Percentiles rank a stretch among this genome's conserved stretches.
phyloP scores from a whole-genome alignment of 2,113 vertebrate genomes.

The Pangasianodon gigas region DNA sequence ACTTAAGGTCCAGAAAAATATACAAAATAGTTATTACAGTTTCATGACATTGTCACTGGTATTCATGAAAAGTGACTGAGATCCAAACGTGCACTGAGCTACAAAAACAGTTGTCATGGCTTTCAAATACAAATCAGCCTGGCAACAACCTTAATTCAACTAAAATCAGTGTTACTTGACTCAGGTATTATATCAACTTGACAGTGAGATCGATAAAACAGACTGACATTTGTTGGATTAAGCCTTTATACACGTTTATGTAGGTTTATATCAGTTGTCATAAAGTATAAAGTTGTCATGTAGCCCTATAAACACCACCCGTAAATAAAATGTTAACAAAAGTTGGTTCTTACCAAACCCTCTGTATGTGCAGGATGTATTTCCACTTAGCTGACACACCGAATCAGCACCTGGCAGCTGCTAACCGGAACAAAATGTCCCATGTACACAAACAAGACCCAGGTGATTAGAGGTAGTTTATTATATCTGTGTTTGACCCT shows the following conservation, averaged over 20 bases:
- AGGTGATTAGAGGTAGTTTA: conserved; percentile 24
- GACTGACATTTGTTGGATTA: background rate
- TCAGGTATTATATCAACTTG: conserved; percentile 6
- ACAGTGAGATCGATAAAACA: conserved; percentile 3
- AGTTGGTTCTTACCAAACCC: background rate
- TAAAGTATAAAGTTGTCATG: background rate
- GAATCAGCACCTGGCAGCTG: conserved; percentile 28
- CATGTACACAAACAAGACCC: conserved; percentile 25
- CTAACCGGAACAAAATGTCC: conserved; percentile 21
- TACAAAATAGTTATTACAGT: background rate
- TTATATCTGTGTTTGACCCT: conserved; percentile 28
- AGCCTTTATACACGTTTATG: background rate
- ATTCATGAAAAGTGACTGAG: background rate
- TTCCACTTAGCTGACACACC: conserved; percentile 18
- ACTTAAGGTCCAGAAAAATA: background rate
- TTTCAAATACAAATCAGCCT: background rate
- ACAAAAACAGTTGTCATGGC: background rate
- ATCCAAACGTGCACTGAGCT: background rate
- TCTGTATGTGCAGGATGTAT: background rate
- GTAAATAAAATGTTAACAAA: conserved; percentile 6
- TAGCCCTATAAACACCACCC: background rate
- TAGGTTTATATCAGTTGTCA: background rate
- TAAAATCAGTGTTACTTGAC: conserved; percentile 9
- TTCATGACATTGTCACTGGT: background rate
- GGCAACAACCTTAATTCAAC: background rate